phyloP scores from a whole-genome alignment of 2,888 invertebrate genomes.

The Pelosia muscerda region DNA sequence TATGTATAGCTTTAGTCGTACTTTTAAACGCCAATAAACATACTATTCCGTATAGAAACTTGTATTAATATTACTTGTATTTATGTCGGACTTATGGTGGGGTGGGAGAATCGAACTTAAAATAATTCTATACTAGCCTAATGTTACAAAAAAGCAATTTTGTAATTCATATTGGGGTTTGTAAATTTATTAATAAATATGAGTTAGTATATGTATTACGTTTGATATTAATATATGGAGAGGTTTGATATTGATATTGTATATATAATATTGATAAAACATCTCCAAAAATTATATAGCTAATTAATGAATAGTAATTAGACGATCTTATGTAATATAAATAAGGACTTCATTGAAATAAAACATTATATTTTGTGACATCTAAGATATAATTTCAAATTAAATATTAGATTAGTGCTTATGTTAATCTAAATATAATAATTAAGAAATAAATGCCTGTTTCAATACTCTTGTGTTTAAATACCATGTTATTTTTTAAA shows the following conservation, averaged over 20 bases:
- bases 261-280: neutral
- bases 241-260: neutral
- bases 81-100: no score
- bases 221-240: neutral
- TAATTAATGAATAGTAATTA: neutral
- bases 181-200: neutral
- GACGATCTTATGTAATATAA: neutral
- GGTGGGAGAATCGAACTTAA: neutral
- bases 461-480: slow-evolving; percentile 25
- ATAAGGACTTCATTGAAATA: slow-evolving; percentile 15
- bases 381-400: slow-evolving; percentile 45
- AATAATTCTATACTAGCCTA: neutral
- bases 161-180: neutral
- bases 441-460: slow-evolving; percentile 44
- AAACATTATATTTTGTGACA: slow-evolving; percentile 32
- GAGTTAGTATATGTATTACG: no score
- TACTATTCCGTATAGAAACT: neutral
- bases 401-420: slow-evolving; percentile 37
- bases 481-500: slow-evolving; percentile 2
- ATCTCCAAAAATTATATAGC: neutral
- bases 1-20: neutral
- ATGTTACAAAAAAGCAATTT: neutral
- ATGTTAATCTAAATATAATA: slow-evolving; percentile 35
- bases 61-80: no score
- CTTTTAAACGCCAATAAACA: neutral